These are phyloP conservation scores for Nerophis lumbriciformis DNA, from an alignment of 2,113 vertebrate genomes.

Conservation along the genomic window DNA sequence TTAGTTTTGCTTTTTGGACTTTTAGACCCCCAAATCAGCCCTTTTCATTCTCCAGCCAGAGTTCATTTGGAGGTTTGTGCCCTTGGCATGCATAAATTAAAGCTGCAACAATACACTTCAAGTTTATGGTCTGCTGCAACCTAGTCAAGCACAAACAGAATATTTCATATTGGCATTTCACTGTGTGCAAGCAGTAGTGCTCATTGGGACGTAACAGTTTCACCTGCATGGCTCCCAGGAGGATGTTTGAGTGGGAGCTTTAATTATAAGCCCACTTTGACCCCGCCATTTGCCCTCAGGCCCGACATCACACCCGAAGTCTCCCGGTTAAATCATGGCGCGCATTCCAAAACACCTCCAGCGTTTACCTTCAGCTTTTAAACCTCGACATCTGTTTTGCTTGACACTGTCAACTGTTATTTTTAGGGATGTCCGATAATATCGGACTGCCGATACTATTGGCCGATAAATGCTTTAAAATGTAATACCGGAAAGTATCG, in stretches of 20 bases:
- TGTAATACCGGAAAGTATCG: no score
- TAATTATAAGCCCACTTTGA: slow-evolving; percentile 18
- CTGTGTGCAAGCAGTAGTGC: neutral
- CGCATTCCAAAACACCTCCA: neutral
- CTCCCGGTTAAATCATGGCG: slow-evolving; percentile 5
- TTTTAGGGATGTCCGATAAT: no score
- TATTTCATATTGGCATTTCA: no score
- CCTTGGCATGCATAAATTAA: slow-evolving; percentile 58
- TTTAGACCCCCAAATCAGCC: slow-evolving; percentile 26
- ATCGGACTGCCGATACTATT: no score
- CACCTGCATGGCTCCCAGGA: slow-evolving; percentile 27
- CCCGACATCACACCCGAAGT: slow-evolving; percentile 5
- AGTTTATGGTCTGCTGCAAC: slow-evolving; percentile 12
- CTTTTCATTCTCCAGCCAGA: slow-evolving; percentile 22
- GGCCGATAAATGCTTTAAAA: no score
- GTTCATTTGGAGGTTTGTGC: slow-evolving; percentile 52
- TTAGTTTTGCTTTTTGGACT: neutral
- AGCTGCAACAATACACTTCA: slow-evolving; percentile 49
- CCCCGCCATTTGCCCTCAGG: slow-evolving; percentile 27
- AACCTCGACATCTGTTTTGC: no score
- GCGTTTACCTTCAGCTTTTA: neutral
- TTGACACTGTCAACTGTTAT: no score
- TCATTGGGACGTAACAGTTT: slow-evolving; percentile 27
- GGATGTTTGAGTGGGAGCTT: neutral
- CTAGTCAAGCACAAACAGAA: neutral